These are phyloP conservation scores for Thryonomys swinderianus DNA, from an alignment of 2,113 vertebrate genomes.

Conservation along the genomic window DNA sequence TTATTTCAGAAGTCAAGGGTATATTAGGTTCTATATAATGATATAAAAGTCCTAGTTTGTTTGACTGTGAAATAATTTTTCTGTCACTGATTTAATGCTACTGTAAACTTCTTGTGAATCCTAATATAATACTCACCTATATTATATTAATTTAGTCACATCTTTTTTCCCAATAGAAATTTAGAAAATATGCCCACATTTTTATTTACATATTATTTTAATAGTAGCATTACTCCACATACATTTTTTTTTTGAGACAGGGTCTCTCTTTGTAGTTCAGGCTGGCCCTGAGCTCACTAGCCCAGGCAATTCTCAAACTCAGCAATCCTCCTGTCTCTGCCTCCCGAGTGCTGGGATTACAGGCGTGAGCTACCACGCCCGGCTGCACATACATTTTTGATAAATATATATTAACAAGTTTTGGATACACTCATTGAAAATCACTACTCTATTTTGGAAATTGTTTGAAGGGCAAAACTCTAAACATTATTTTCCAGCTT, in stretches of 20 bases:
- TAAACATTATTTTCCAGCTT: not conserved
- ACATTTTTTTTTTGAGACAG: too few relatives aligned
- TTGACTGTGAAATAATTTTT: conserved; percentile 45
- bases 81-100: not conserved
- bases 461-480: not conserved
- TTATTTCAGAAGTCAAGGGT: not conserved
- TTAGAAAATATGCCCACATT: not conserved
- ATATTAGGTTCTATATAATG: not conserved
- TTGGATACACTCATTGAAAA: not conserved
- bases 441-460: conserved; percentile 21
- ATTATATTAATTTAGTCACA: not conserved
- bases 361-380: too few relatives aligned
- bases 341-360: too few relatives aligned
- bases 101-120: conserved; percentile 6
- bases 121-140: conserved; percentile 2
- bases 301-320: too few relatives aligned
- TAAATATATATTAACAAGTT: not conserved
- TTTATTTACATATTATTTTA: conserved; percentile 36
- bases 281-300: too few relatives aligned
- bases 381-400: conserved; percentile 14
- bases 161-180: conserved; percentile 31
- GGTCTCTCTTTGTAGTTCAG: too few relatives aligned
- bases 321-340: too few relatives aligned
- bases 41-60: not conserved
- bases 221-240: not conserved